These are phyloP conservation scores for Philereme vetulata DNA, from an alignment of 2,888 invertebrate genomes.

Conservation along the genomic window DNA sequence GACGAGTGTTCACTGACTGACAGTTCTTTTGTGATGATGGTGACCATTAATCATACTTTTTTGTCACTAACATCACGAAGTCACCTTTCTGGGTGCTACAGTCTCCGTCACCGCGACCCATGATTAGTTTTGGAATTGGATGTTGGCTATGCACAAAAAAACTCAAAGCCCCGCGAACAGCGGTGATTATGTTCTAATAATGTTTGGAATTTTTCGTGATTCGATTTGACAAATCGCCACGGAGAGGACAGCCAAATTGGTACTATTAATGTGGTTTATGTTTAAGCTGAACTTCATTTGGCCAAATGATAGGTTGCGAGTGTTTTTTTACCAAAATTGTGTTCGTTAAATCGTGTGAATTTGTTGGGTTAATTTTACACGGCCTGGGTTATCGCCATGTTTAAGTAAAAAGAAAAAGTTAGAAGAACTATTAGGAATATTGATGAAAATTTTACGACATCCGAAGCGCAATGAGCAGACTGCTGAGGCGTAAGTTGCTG, in stretches of 20 bases:
- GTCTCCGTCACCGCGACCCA: constrained; percentile 63
- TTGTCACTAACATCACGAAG: constrained; percentile 81
- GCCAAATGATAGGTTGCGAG: constrained; percentile 29
- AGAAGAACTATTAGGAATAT: no score
- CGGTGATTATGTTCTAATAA: constrained; percentile 71
- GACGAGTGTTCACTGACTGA: constrained; percentile 57
- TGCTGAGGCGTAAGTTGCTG: no score
- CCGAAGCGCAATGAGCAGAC: no score
- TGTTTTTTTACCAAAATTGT: constrained; percentile 23
- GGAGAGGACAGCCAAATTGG: constrained; percentile 37
- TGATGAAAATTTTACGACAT: no score
- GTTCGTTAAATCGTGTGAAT: constrained; percentile 25
- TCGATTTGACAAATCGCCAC: constrained; percentile 78
- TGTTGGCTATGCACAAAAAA: constrained; percentile 57
- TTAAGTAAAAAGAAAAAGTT: no score
- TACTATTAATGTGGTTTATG: constrained; percentile 33
- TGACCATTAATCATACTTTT: constrained; percentile 79
- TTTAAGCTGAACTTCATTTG: constrained; percentile 35
- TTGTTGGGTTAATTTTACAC: constrained; percentile 1
- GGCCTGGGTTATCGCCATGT: no score
- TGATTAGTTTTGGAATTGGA: constrained; percentile 83
- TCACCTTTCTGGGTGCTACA: constrained; percentile 67
- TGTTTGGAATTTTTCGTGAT: constrained; percentile 67
- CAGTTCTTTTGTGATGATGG: constrained; percentile 68
- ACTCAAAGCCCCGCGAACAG: constrained; percentile 67